Base-by-base conservation (phyloP, 2,888 invertebrate species). In the Muscina levida region DNA sequence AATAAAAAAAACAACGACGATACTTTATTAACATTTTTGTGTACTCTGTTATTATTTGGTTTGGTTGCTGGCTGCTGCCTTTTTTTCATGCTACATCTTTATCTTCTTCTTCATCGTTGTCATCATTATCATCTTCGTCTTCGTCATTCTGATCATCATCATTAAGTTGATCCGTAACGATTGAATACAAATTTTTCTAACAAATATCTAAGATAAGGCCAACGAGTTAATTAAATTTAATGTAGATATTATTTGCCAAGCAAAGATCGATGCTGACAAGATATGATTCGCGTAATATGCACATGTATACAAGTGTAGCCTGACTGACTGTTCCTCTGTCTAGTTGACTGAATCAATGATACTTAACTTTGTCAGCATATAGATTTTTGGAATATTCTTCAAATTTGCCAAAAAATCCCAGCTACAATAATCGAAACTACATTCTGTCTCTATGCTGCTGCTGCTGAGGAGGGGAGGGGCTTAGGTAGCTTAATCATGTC, bases 181-280 rank as follows among this genome's bases (percentile, higher is more conserved):
- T 39, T 22, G 65, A 51, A n/a, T 2, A n/a, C 37, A 56, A 11
- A 6, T 5, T 22, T 24, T 26, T 24, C 42, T n/a, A 37, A 66
- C 48, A 66, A 42, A 72, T 72, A 72, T 77, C 74, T 77, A 81
- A 74, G 80, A 81, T 81, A 82, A 82, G 83, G 83, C 82, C 79
- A 83, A 76, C 82, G 46, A 76, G 76, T 77, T 77, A 82, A 83
- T 83, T 77, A 83, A 83, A 82, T 81, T 82, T 76, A 77, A 79
- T 83, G 74, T 73, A 11, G 76, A 75, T 72, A 67, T 67, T 62
- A 19, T 65, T n/a, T n/a, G 22, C 42, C 42, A 44, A 17, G 37
- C 53, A 37, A 48, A 53, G 72, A 62, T 77, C 65, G n/a, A 3
- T 8, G 31, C 31, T 31, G 31, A 31, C 8, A 13, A 8, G n/a